These are phyloP conservation scores for Hepsetus odoe DNA, from an alignment of 2,113 vertebrate genomes.

Conservation along the genomic window DNA sequence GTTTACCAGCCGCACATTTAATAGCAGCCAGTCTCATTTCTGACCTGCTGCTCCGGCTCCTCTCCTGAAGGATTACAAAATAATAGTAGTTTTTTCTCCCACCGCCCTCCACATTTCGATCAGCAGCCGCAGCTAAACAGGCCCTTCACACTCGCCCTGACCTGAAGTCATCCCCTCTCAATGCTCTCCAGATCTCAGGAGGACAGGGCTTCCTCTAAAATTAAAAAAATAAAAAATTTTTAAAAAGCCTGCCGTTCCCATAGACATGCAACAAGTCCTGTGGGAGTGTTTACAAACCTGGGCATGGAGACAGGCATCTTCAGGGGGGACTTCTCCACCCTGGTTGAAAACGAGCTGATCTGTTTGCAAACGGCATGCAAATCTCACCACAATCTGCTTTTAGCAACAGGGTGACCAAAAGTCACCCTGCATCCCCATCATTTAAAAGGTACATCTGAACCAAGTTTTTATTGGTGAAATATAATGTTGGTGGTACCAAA, in stretches of 20 bases:
- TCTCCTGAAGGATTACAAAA: conserved; percentile 32
- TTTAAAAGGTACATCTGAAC: conserved; percentile 28
- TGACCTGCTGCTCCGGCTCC: conserved; percentile 34
- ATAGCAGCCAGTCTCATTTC: conserved; percentile 29
- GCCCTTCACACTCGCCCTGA: conserved; percentile 21
- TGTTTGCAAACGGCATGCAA: not conserved
- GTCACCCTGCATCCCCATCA: conserved; percentile 12
- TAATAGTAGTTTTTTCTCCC: conserved; percentile 16
- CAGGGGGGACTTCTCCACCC: not conserved
- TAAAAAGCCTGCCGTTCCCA: conserved; percentile 22
- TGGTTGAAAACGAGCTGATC: not conserved
- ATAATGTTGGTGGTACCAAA: not conserved
- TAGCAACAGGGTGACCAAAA: conserved; percentile 36
- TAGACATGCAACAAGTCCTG: conserved; percentile 26
- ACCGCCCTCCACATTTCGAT: not conserved
- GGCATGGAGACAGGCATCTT: not conserved
- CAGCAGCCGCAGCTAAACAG: conserved; percentile 3
- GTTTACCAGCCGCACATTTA: conserved; percentile 46
- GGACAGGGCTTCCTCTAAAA: not conserved
- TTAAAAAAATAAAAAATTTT: not conserved
- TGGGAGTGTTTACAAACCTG: conserved; percentile 37
- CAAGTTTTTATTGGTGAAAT: not conserved
- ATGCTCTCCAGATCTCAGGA: conserved; percentile 10
- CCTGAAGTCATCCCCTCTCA: not conserved
- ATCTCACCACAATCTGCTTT: conserved; percentile 20